Percentiles rank a stretch among this genome's conserved stretches.
Evolutionary conservation across 1,140 invertebrate species (phyloP).

Genomic region (Epicauta chinensis): DNA sequence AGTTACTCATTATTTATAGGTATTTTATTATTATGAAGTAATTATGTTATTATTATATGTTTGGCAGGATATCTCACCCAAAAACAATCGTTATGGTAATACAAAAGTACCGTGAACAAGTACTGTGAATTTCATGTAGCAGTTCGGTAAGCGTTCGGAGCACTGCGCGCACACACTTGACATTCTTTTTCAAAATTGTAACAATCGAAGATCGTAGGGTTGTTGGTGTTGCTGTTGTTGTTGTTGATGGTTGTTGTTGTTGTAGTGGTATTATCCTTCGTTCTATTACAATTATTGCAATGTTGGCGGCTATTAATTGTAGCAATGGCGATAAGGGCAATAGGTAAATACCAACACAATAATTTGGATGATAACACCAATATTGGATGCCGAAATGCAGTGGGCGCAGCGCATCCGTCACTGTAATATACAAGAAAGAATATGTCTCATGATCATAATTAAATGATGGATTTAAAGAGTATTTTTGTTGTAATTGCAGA

Average conservation of each 20-base stretch:
- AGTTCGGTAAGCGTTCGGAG: conserved; percentile 41
- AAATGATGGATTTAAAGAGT: no score
- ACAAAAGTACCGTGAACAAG: conserved; percentile 39
- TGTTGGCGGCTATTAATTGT: conserved; percentile 11
- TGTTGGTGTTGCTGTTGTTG: conserved; percentile 7
- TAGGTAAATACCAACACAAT: background rate
- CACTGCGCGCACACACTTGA: conserved; percentile 38
- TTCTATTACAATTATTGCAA: background rate
- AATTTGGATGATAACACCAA: conserved; percentile 10
- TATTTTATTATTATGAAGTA: conserved; percentile 35
- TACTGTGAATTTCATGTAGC: conserved; percentile 39
- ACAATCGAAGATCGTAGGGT: conserved; percentile 5
- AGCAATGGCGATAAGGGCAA: conserved; percentile 11
- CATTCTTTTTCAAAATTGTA: conserved; percentile 7
- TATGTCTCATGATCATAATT: no score
- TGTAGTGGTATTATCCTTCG: conserved; percentile 8
- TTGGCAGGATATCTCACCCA: conserved; percentile 44
- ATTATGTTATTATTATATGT: conserved; percentile 33
- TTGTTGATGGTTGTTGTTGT: conserved; percentile 15
- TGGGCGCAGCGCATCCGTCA: conserved; percentile 43
- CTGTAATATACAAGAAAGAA: conserved; percentile 27
- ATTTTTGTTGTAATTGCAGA: conserved; percentile 12
- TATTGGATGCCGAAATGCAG: conserved; percentile 26
- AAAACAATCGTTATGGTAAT: conserved; percentile 37
- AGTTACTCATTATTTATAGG: conserved; percentile 32